Evolutionary conservation across 2,888 invertebrate genomes (phyloP).

Genomic region (Geophilus truncorum): DNA sequence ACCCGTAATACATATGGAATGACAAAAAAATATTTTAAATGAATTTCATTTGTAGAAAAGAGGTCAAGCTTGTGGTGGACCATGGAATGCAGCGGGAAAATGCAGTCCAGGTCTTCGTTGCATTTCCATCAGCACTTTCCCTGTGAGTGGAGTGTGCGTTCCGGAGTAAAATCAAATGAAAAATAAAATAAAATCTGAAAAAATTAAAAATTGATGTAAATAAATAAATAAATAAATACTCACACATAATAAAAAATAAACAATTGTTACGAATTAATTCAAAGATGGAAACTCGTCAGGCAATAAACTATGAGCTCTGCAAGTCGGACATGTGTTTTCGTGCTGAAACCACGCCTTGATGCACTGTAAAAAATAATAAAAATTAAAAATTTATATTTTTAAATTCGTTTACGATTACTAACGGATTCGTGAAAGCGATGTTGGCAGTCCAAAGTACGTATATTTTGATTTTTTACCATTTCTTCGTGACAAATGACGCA

Average conservation of each 20-base stretch:
- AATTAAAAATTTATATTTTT: too few species aligned
- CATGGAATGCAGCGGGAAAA: conserved; percentile 6
- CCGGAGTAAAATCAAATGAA: neutral
- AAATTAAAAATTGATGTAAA: neutral
- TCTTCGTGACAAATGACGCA: conserved; percentile 28
- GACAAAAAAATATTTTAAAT: neutral
- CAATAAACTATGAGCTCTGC: conserved; percentile 9
- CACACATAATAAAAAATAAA: neutral
- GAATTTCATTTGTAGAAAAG: neutral
- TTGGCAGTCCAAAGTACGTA: neutral
- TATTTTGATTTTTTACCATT: neutral
- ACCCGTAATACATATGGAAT: too few species aligned
- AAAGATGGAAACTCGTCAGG: conserved; percentile 18
- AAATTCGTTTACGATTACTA: neutral
- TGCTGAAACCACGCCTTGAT: conserved; percentile 25
- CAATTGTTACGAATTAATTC: neutral
- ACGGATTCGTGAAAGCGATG: conserved; percentile 19
- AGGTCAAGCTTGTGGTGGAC: conserved; percentile 28
- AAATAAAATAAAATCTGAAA: neutral
- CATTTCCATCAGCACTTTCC: neutral
- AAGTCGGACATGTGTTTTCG: conserved; percentile 23
- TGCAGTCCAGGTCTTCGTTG: conserved; percentile 9
- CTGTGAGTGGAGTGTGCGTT: conserved; percentile 3
- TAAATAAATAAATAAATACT: neutral
- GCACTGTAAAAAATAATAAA: conserved; percentile 3